These are phyloP conservation scores for Willisornis vidua DNA, from an alignment of 2,113 vertebrate genomes.

Conservation along the genomic window DNA sequence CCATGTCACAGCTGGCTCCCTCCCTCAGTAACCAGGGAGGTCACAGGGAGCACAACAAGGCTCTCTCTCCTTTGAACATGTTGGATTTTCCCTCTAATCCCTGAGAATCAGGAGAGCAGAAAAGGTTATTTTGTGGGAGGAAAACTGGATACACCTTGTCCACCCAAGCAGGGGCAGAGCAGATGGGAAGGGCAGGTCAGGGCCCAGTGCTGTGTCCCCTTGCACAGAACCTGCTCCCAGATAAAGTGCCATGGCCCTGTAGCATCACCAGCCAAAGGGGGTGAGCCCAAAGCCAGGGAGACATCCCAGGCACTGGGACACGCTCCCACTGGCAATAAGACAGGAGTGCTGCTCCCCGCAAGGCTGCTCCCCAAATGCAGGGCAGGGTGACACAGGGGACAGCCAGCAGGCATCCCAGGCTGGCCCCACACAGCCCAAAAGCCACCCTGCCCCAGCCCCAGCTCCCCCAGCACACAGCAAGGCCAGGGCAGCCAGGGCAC, in stretches of 20 bases:
- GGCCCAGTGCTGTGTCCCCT: fast-evolving
- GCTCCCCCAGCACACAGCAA: not conserved
- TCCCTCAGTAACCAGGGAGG: not conserved
- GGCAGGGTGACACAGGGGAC: not conserved
- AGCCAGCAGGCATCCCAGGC: not conserved
- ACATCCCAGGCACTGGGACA: not conserved
- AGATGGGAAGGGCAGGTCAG: not conserved
- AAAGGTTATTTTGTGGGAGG: not conserved
- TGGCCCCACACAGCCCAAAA: not conserved
- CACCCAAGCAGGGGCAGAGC: not conserved
- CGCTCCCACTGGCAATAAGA: fast-evolving
- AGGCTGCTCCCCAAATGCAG: fast-evolving
- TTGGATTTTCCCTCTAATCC: not conserved
- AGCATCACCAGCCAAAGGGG: not conserved
- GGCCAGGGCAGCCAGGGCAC: not conserved
- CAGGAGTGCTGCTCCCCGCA: fast-evolving
- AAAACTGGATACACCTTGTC: not conserved
- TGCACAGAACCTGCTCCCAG: not conserved
- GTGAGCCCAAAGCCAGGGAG: too few relatives aligned
- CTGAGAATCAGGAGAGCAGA: fast-evolving
- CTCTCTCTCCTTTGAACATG: not conserved
- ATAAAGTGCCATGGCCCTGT: not conserved
- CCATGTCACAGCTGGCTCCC: not conserved
- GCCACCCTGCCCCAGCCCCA: fast-evolving
- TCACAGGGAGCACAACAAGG: not conserved